Evolutionary conservation across 2,888 invertebrate genomes (phyloP).

Genomic region (Epinotia brunnichana): DNA sequence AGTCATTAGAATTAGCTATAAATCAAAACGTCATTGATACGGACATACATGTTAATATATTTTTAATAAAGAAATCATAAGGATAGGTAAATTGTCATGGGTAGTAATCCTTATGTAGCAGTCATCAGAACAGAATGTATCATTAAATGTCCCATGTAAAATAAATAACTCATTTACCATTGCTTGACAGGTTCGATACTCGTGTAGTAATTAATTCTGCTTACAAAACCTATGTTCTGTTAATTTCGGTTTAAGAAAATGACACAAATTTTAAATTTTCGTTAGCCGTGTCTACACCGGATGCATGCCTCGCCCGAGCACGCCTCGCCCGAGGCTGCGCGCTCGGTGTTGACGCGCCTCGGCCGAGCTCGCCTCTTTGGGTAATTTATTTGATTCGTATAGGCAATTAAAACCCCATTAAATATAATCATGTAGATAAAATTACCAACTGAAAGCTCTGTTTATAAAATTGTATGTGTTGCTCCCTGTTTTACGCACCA

Average conservation of each 20-base stretch:
- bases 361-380: too few species aligned
- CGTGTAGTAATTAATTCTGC: background rate
- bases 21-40: constrained; percentile 6
- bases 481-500: background rate
- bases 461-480: background rate
- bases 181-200: background rate
- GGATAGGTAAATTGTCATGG: background rate
- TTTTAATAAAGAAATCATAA: constrained; percentile 35
- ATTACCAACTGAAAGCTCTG: background rate
- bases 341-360: too few species aligned
- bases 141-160: background rate
- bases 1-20: background rate
- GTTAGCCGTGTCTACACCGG: too few species aligned
- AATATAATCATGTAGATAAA: too few species aligned
- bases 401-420: too few species aligned
- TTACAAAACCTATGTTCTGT: background rate
- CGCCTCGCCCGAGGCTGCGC: too few species aligned
- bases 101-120: background rate
- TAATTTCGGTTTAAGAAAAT: background rate
- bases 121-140: background rate
- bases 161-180: background rate
- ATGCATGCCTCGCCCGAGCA: too few species aligned
- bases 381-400: too few species aligned
- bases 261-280: too few species aligned
- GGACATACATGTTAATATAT: constrained; percentile 21